Base-by-base conservation (phyloP, 2,888 invertebrate species). In the Hirudinaria manillensis region DNA sequence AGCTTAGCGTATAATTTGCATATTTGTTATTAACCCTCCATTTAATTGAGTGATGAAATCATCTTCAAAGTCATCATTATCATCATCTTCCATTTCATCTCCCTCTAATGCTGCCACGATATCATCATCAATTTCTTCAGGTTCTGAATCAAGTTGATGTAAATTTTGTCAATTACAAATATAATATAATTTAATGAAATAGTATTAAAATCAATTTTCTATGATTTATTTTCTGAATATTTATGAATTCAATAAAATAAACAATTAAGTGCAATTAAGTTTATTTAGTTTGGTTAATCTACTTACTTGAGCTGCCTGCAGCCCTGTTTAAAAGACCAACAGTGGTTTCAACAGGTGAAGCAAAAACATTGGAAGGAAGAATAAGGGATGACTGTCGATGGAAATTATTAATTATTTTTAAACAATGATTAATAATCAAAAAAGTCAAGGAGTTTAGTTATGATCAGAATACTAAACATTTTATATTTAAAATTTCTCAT, bases 101-200 rank as follows among this genome's bases (percentile, higher is more conserved):
- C 94, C 94, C 83, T 96, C 96, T 85, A 97, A 87, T 0, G 93
- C 94, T 6, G 93, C 95, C 0, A 94, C 90, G 51, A 97, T 88
- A 82, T 97, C 97, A 0, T 95, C 93, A 84, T 97, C 97, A 86
- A 93, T 87, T 83, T 45, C 45, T 45, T 94, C 85, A 27, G 83
- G 82, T 76, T 82, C 81, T 13, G 85, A 86, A 13, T 85, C 86
- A 83, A 1, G 13, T 34, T 68, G 53, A 19, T 61, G 13, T 16
- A 56, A 56, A 6, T 19, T 16, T 2, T 61, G 24, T 13, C 3
- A 21, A 68, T 34, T n/a, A 34, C 13, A 1, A 34, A 32, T 67
- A 7, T 32, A 29, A 32, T 4, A 6, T 29, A 32, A 32, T 67
- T 29, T 27, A 32, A 7, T 24, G 3, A 67, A 67, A 24, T 13